Percentiles rank a stretch among this genome's conserved stretches.
phyloP scores from a whole-genome alignment of 2,888 invertebrate species.

The Spilarctia lutea region DNA sequence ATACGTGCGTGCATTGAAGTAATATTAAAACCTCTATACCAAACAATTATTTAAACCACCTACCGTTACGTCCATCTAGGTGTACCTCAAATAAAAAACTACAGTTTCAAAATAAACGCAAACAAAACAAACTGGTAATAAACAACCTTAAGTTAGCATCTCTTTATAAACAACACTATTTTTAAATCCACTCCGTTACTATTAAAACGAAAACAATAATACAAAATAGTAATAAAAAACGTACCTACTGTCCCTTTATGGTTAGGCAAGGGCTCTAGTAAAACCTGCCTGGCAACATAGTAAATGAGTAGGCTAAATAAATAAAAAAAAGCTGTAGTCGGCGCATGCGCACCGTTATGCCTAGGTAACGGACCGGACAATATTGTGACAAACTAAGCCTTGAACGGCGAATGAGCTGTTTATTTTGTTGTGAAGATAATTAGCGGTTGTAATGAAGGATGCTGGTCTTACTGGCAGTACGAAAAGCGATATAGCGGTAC shows the following conservation, averaged over 20 bases:
- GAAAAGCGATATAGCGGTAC: not conserved
- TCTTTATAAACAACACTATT: constrained; percentile 42
- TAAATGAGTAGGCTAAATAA: constrained; percentile 68
- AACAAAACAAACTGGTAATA: constrained; percentile 27
- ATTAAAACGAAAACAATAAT: constrained; percentile 39
- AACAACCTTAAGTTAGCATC: constrained; percentile 26
- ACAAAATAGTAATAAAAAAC: constrained; percentile 40
- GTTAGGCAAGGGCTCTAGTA: constrained; percentile 51
- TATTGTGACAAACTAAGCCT: constrained; percentile 56
- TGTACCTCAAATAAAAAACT: constrained; percentile 20
- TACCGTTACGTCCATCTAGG: not conserved
- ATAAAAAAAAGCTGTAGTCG: constrained; percentile 55
- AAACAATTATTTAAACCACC: not conserved
- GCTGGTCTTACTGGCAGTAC: constrained; percentile 1
- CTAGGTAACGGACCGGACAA: constrained; percentile 53
- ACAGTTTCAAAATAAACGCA: constrained; percentile 30
- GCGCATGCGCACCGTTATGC: constrained; percentile 68
- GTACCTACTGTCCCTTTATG: constrained; percentile 46
- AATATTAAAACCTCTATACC: not conserved
- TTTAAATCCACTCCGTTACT: constrained; percentile 51
- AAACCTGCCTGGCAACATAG: constrained; percentile 54
- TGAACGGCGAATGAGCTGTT: constrained; percentile 7
- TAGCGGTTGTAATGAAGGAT: constrained; percentile 15
- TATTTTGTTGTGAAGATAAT: constrained; percentile 29
- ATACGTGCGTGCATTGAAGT: not conserved